These are phyloP conservation scores for Leptocoma aspasia DNA, from an alignment of 2,113 vertebrate species.

Conservation along the genomic window DNA sequence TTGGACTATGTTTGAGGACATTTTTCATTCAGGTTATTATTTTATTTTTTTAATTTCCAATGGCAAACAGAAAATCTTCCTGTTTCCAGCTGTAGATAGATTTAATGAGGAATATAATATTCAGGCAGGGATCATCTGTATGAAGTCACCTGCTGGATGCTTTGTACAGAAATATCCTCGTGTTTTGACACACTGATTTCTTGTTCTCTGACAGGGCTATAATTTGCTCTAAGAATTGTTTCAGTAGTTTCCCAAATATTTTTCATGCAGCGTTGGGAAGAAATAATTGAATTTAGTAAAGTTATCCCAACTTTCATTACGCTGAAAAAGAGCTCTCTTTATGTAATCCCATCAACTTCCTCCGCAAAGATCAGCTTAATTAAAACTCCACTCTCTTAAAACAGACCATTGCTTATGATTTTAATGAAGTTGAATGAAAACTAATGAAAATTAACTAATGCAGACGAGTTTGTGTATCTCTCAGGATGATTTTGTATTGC, in stretches of 20 bases:
- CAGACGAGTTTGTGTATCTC: conserved; percentile 9
- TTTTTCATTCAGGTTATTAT: conserved; percentile 28
- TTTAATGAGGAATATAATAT: conserved; percentile 65
- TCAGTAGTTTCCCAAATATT: conserved; percentile 65
- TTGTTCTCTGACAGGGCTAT: conserved; percentile 72
- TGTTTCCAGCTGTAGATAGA: conserved; percentile 37
- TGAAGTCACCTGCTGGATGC: conserved; percentile 37
- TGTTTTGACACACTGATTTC: conserved; percentile 71
- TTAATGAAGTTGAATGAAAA: not conserved
- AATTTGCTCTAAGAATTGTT: conserved; percentile 74
- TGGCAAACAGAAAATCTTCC: not conserved
- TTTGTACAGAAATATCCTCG: conserved; percentile 52
- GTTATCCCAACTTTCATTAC: conserved; percentile 5
- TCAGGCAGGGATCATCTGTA: conserved; percentile 34
- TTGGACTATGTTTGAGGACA: not conserved
- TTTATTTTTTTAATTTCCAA: conserved; percentile 38
- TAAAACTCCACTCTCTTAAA: conserved; percentile 53
- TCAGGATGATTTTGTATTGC: not conserved
- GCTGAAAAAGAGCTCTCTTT: not conserved
- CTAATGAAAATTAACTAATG: not conserved
- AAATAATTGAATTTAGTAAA: conserved; percentile 62
- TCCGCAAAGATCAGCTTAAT: conserved; percentile 51
- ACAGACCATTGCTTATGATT: not conserved
- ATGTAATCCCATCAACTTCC: conserved; percentile 15
- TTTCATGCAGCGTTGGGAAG: not conserved